phyloP scores from a whole-genome alignment of 2,113 vertebrate species.

The Alosa alosa region DNA sequence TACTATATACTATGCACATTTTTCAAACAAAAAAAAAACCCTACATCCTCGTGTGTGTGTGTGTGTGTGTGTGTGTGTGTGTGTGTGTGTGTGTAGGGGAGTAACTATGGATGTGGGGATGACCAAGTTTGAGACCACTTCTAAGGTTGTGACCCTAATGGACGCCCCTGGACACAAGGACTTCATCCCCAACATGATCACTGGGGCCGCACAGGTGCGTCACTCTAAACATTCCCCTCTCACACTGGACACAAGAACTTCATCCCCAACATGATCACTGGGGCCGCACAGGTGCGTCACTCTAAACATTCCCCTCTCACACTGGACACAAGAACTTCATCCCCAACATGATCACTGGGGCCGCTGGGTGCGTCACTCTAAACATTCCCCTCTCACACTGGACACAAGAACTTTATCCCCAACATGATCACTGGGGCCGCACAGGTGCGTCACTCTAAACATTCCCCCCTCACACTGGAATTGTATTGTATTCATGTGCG shows the following conservation, averaged over 20 bases:
- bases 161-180: slow-evolving; percentile 98
- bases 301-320: no score
- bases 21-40: not conserved
- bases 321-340: slow-evolving; percentile 98
- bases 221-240: not conserved
- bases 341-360: slow-evolving; percentile 99
- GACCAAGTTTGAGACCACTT: slow-evolving; percentile 94
- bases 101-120: slow-evolving; percentile 99
- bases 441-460: no score
- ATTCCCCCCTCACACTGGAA: slow-evolving; percentile 62
- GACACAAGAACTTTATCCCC: no score
- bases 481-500: not conserved
- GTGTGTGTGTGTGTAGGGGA: slow-evolving; percentile 73
- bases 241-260: not conserved
- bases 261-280: no score
- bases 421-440: not conserved
- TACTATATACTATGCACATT: not conserved
- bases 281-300: no score
- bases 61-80: slow-evolving; percentile 14
- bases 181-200: slow-evolving; percentile 99
- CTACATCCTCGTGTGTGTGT: not conserved
- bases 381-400: not conserved
- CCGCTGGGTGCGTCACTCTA: slow-evolving; percentile 69
- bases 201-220: slow-evolving; percentile 94
- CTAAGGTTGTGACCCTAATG: slow-evolving; percentile 96